phyloP scores from a whole-genome alignment of 2,797 vertebrate genomes.

The Alca torda region DNA sequence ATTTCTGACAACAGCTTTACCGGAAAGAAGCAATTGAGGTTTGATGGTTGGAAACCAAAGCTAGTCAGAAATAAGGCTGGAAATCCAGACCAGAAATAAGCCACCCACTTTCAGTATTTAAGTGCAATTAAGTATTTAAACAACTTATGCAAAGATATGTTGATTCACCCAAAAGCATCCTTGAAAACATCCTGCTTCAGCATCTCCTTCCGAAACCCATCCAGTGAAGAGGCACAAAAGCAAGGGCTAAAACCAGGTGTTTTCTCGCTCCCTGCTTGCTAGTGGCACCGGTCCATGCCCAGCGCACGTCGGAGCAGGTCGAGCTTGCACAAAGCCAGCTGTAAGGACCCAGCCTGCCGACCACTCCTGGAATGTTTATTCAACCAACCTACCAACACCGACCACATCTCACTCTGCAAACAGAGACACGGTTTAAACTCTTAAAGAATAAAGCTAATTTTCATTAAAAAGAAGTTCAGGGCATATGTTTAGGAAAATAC shows the following conservation, averaged over 20 bases:
- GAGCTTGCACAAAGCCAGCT: not conserved
- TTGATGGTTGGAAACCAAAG: not conserved
- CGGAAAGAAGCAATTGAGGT: not conserved
- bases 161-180: not conserved
- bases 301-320: fast-evolving
- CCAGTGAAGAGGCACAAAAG: not conserved
- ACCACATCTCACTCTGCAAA: not conserved
- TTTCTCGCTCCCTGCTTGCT: not conserved
- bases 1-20: not conserved
- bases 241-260: not conserved
- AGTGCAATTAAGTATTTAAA: not conserved
- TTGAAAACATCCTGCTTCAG: not conserved
- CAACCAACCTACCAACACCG: not conserved
- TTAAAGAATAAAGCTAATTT: not conserved
- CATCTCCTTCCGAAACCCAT: not conserved
- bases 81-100: not conserved
- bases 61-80: not conserved
- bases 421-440: not conserved
- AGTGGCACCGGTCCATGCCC: not conserved
- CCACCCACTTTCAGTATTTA: not conserved
- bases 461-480: not conserved
- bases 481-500: not conserved
- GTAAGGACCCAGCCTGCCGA: not conserved
- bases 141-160: not conserved
- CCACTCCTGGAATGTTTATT: fast-evolving